Evolutionary conservation across 2,888 invertebrate genomes (phyloP).

Genomic region (Philonicus albiceps): DNA sequence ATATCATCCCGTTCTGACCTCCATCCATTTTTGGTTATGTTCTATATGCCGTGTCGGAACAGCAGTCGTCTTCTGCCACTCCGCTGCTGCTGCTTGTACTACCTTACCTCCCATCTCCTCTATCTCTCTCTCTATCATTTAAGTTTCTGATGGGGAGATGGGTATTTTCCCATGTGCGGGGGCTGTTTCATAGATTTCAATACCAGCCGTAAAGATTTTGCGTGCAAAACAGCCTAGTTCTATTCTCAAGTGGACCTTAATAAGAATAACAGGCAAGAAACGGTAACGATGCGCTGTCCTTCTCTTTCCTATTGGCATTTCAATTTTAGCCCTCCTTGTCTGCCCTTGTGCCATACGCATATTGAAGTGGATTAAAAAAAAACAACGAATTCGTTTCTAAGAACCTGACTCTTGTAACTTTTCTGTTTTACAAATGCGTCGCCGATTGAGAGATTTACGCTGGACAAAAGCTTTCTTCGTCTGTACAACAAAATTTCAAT

Average conservation of each 20-base stretch:
- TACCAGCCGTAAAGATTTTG: background rate
- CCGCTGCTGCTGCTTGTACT: background rate
- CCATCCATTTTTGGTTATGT: constrained; percentile 6
- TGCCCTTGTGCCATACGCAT: background rate
- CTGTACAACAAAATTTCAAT: background rate
- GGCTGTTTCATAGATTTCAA: background rate
- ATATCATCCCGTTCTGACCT: constrained; percentile 16
- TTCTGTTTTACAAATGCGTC: background rate
- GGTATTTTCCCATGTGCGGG: background rate
- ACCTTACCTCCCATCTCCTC: background rate
- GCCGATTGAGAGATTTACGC: background rate
- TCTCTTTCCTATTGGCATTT: background rate
- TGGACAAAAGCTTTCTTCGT: background rate
- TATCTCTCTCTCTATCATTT: background rate
- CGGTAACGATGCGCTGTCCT: background rate
- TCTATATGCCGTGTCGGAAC: background rate
- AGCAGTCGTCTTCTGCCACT: background rate
- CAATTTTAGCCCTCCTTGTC: background rate
- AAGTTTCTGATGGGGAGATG: background rate
- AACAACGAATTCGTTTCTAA: background rate
- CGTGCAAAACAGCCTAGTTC: background rate
- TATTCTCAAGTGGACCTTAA: background rate
- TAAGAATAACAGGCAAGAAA: background rate
- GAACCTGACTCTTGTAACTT: background rate
- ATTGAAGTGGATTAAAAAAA: background rate